Percentiles rank a stretch among this genome's conserved stretches.
These are phyloP conservation scores for Willowsia nigromaculata DNA, from an alignment of 2,888 invertebrate genomes.

Conservation along the genomic window DNA sequence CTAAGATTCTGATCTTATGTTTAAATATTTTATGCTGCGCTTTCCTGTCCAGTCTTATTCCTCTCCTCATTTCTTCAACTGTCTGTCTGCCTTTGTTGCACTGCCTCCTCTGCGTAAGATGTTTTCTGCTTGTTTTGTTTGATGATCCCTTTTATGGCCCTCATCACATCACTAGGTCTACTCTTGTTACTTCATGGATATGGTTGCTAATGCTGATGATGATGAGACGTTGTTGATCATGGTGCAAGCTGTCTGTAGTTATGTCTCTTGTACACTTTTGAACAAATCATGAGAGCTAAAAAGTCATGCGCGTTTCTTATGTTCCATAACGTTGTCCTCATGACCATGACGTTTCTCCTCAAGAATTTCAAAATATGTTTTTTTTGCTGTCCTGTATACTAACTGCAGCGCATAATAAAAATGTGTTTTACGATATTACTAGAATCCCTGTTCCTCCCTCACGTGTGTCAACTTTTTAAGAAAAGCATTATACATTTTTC, in stretches of 20 bases:
- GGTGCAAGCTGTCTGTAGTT: background rate
- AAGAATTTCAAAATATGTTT: constrained; percentile 3
- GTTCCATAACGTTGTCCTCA: background rate
- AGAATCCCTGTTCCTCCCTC: constrained; percentile 36
- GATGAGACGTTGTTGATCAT: background rate
- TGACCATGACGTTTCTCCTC: background rate
- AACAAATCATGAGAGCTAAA: background rate
- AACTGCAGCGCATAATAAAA: constrained; percentile 13
- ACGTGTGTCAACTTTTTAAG: constrained; percentile 46
- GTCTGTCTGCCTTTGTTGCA: background rate
- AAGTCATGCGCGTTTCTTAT: background rate
- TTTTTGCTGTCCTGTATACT: background rate
- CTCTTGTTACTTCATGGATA: background rate
- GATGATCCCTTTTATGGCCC: constrained; percentile 27
- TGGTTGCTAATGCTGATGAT: background rate
- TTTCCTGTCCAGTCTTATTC: background rate
- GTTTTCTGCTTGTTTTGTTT: background rate
- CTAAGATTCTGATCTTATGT: background rate
- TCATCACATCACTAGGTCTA: background rate
- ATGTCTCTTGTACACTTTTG: background rate
- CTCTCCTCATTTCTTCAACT: background rate
- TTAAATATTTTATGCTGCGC: background rate
- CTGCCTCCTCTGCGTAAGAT: background rate
- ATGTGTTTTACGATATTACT: constrained; percentile 18
- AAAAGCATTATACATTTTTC: background rate